These are phyloP conservation scores for Poecile montanus DNA, from an alignment of 2,797 vertebrate species.

Conservation along the genomic window DNA sequence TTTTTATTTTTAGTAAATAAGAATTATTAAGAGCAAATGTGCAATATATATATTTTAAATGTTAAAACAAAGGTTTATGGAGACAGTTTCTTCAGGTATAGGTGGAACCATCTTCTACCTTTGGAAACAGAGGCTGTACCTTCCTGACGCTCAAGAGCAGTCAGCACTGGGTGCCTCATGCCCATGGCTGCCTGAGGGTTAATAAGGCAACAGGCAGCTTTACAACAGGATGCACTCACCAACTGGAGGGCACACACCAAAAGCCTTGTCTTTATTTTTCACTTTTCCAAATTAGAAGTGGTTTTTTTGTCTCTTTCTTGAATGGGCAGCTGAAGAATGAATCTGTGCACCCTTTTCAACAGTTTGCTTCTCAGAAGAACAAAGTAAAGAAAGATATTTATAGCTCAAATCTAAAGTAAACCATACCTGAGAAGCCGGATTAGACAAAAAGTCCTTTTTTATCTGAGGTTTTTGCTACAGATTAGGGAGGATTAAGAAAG, in stretches of 20 bases:
- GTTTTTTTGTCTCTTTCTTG: not conserved
- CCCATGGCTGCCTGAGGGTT: not conserved
- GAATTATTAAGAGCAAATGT: not conserved
- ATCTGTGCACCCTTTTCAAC: not conserved
- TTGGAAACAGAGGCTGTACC: not conserved
- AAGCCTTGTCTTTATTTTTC: not conserved
- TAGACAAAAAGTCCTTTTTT: slow-evolving; percentile 68
- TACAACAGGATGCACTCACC: not conserved
- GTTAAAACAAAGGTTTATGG: not conserved
- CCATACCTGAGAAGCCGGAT: slow-evolving; percentile 66
- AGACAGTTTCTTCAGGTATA: not conserved
- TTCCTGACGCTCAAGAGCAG: not conserved
- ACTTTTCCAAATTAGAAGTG: not conserved
- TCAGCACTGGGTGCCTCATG: not conserved
- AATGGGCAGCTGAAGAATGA: not conserved
- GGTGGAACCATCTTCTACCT: not conserved
- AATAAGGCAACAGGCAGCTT: not conserved
- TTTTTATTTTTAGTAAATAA: not conserved
- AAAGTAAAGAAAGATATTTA: slow-evolving; percentile 50
- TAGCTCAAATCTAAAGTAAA: slow-evolving; percentile 68
- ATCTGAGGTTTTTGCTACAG: slow-evolving; percentile 69
- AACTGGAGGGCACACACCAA: not conserved
- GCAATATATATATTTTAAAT: not conserved
- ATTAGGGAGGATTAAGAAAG: slow-evolving; percentile 73
- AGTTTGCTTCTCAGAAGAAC: slow-evolving; percentile 45